A percentile compares a stretch with the other conserved stretches of the same genome.
phyloP scores from a whole-genome alignment of 2,888 invertebrate species.

The Limnephilus auricula region DNA sequence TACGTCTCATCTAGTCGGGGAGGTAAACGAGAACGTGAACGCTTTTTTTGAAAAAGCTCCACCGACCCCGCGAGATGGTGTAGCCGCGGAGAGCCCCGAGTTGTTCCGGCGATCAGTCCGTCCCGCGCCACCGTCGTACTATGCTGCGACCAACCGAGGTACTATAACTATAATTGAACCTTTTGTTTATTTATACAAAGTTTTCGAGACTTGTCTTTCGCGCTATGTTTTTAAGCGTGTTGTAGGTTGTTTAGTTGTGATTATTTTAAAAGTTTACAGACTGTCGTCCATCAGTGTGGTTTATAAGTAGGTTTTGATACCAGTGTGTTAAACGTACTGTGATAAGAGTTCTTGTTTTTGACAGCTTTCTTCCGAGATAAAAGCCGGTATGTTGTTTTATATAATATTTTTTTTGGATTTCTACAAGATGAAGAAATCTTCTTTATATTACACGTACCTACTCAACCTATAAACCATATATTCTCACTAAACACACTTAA shows the following conservation, averaged over 20 bases:
- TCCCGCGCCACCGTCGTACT: constrained; percentile 52
- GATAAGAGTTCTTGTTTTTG: background rate
- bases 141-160: constrained; percentile 51
- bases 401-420: too few species aligned
- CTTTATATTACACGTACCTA: too few species aligned
- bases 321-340: background rate
- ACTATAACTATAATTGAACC: constrained; percentile 67
- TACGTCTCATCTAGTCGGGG: constrained; percentile 56
- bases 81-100: background rate
- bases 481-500: too few species aligned
- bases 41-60: constrained; percentile 61
- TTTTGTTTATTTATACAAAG: constrained; percentile 25
- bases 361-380: background rate
- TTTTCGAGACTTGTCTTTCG: constrained; percentile 15
- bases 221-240: background rate
- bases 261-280: background rate
- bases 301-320: background rate
- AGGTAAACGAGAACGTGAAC: constrained; percentile 16
- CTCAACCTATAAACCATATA: too few species aligned
- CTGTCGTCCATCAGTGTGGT: background rate
- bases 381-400: background rate
- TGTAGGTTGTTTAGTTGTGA: background rate
- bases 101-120: constrained; percentile 48
- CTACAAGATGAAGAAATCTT: too few species aligned
- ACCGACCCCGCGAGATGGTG: constrained; percentile 33